A percentile compares a stretch with the other conserved stretches of the same genome.
Conservation (phyloP, 37 sponge, comb jelly and placozoan species). For the Halichondria panicea region DNA sequence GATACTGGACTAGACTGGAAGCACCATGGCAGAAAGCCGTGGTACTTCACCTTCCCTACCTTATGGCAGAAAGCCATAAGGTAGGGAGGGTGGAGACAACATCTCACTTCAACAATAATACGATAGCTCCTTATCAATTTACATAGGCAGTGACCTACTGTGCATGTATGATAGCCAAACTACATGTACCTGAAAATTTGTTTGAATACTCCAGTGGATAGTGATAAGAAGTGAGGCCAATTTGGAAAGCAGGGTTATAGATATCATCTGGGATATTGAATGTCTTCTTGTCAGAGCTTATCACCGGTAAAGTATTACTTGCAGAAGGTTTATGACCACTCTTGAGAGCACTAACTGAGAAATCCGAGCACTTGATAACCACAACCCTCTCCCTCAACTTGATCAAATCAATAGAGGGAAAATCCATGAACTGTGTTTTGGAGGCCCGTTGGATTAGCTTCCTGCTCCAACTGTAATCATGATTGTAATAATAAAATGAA, state of each 20-base stretch:
- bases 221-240: constrained; percentile 53
- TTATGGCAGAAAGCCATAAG: no score
- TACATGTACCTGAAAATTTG: constrained; percentile 49
- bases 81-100: no score
- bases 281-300: constrained; percentile 77
- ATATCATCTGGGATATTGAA: constrained; percentile 72
- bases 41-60: no score
- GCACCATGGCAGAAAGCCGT: no score
- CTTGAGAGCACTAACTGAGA: constrained; percentile 47
- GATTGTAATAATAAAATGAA: no score
- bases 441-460: constrained; percentile 38
- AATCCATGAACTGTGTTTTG: constrained; percentile 44
- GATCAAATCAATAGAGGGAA: constrained; percentile 40
- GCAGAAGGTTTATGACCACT: background rate
- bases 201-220: constrained; percentile 54
- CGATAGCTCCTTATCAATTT: background rate
- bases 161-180: background rate
- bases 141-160: background rate
- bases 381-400: constrained; percentile 70
- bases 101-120: no score
- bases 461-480: constrained; percentile 34
- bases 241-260: constrained; percentile 67
- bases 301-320: constrained; percentile 37
- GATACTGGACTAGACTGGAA: no score
- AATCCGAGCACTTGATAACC: constrained; percentile 63